Evolutionary conservation across 2,888 invertebrate species (phyloP).

Genomic region (Dicranocentrus wangi): DNA sequence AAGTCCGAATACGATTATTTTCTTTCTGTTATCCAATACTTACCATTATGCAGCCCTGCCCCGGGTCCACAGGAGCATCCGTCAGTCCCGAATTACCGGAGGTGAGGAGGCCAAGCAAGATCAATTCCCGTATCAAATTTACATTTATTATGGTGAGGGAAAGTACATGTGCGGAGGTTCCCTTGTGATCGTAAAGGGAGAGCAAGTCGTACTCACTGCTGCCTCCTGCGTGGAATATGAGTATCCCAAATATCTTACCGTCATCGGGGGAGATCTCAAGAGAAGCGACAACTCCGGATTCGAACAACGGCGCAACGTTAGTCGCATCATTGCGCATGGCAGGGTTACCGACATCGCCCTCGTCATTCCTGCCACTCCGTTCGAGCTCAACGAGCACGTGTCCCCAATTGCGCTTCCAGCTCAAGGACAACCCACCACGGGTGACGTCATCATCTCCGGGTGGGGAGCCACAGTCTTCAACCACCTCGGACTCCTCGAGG

Average conservation of each 20-base stretch:
- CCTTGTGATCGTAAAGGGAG: no score
- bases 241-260: slow-evolving; percentile 18
- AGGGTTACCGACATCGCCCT: slow-evolving; percentile 25
- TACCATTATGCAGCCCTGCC: no score
- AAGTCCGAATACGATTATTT: no score
- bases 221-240: no score
- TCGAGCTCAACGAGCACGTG: not conserved
- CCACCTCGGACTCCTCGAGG: not conserved
- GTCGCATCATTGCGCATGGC: slow-evolving; percentile 18
- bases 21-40: no score
- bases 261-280: slow-evolving; percentile 41
- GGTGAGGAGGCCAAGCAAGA: no score
- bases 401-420: not conserved
- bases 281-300: slow-evolving; percentile 19
- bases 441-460: slow-evolving; percentile 17
- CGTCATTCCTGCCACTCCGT: not conserved
- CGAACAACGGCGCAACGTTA: slow-evolving; percentile 28
- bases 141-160: no score
- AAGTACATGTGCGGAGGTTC: no score
- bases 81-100: no score
- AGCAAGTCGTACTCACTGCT: no score
- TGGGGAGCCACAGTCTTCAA: slow-evolving; percentile 14
- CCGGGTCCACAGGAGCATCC: no score
- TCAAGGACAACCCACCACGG: not conserved
- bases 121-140: no score